Evolutionary conservation across 1,140 invertebrate genomes (phyloP).

Genomic region (Drosophila pseudoananassae): DNA sequence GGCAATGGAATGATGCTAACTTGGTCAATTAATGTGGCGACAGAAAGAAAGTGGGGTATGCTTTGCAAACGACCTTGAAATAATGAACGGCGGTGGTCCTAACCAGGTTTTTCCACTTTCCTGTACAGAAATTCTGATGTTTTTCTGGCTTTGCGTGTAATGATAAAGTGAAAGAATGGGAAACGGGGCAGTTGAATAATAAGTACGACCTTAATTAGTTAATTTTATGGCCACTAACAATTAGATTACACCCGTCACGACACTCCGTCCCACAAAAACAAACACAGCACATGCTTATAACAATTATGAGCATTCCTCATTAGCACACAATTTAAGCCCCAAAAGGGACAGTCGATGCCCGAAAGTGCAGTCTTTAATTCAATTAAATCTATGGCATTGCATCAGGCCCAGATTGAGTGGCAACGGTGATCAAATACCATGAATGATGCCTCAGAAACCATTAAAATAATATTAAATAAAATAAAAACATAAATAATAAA

Average conservation of each 20-base stretch:
- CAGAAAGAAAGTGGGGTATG: conserved; percentile 9
- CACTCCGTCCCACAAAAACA: conserved; percentile 20
- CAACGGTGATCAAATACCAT: too few species aligned
- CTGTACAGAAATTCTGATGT: conserved; percentile 7
- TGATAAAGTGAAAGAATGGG: conserved; percentile 20
- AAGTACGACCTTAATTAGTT: conserved; percentile 81
- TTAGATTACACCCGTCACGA: conserved; percentile 78
- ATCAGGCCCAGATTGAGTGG: not conserved
- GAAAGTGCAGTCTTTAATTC: conserved; percentile 31
- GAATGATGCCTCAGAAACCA: too few species aligned
- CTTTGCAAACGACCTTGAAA: conserved; percentile 42
- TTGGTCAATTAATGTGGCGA: conserved; percentile 48
- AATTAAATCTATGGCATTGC: conserved; percentile 20
- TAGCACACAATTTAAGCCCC: conserved; percentile 48
- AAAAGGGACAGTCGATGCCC: conserved; percentile 18
- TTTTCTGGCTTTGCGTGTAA: conserved; percentile 55
- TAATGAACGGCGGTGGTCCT: not conserved
- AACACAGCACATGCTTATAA: conserved; percentile 6
- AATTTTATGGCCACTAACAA: conserved; percentile 80
- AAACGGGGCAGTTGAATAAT: conserved; percentile 61
- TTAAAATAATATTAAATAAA: too few species aligned
- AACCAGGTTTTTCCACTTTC: conserved; percentile 23
- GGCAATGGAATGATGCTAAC: conserved; percentile 29
- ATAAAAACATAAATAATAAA: too few species aligned
- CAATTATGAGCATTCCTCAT: conserved; percentile 49